A percentile compares a stretch with the other conserved stretches of the same genome.
Evolutionary conservation across 2,888 invertebrate genomes (phyloP).

Genomic region (Eurois occulta): DNA sequence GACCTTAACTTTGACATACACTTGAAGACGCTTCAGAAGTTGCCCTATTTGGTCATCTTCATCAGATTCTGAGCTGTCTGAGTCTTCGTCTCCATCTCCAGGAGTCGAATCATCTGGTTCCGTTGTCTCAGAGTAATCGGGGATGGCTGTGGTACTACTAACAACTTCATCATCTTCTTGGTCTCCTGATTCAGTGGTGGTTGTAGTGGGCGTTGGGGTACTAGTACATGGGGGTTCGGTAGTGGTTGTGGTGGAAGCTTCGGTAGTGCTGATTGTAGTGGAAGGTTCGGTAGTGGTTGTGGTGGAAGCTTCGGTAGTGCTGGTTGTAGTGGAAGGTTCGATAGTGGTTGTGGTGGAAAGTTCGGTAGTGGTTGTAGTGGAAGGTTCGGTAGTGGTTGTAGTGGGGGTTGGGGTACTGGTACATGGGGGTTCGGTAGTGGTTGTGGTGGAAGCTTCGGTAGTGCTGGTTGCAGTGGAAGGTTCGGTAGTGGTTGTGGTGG

Average conservation of each 20-base stretch:
- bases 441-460: neutral
- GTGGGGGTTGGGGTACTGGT: neutral
- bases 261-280: neutral
- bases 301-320: neutral
- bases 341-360: neutral
- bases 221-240: neutral
- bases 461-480: neutral
- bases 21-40: slow-evolving; percentile 80
- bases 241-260: neutral
- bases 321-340: neutral
- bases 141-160: neutral
- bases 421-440: neutral
- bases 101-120: slow-evolving; percentile 37
- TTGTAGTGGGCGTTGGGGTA: neutral
- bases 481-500: neutral
- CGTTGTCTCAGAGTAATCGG: neutral
- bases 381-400: neutral
- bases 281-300: neutral
- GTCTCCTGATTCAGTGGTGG: neutral
- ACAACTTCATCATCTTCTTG: neutral
- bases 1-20: slow-evolving; percentile 84
- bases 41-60: slow-evolving; percentile 75
- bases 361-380: neutral
- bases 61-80: slow-evolving; percentile 55
- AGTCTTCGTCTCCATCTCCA: slow-evolving; percentile 34